phyloP scores from a whole-genome alignment of 2,113 vertebrate genomes.

The Gallinago undulata region DNA sequence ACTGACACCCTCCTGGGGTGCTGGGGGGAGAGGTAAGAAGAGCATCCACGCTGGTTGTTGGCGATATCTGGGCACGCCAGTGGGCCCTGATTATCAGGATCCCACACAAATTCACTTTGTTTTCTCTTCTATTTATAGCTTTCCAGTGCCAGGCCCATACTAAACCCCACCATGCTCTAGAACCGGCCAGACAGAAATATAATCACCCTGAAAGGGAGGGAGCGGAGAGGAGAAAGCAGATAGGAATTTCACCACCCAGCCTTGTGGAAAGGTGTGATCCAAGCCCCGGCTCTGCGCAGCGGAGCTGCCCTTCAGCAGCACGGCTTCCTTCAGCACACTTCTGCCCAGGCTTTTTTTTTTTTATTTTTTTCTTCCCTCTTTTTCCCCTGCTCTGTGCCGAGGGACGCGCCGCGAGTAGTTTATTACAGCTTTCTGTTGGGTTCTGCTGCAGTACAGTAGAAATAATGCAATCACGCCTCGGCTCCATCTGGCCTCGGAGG shows the following conservation, averaged over 20 bases:
- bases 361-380: background rate
- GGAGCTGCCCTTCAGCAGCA: background rate
- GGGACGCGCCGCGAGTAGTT: constrained; percentile 5
- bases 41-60: accelerated
- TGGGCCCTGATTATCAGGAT: background rate
- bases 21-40: background rate
- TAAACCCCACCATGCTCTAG: background rate
- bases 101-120: background rate
- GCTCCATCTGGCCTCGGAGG: constrained; percentile 47
- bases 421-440: constrained; percentile 38
- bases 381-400: background rate
- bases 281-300: background rate
- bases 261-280: background rate
- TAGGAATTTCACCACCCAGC: background rate
- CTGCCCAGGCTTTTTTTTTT: background rate
- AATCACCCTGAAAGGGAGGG: background rate
- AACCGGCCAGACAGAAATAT: background rate
- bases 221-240: background rate
- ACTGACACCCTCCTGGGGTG: accelerated
- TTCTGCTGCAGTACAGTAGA: constrained; percentile 30
- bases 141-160: background rate
- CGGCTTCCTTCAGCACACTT: background rate
- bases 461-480: constrained; percentile 52
- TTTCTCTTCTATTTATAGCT: background rate
- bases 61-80: background rate